phyloP scores from a whole-genome alignment of 2,888 invertebrate species.

The Orthosia gothica region DNA sequence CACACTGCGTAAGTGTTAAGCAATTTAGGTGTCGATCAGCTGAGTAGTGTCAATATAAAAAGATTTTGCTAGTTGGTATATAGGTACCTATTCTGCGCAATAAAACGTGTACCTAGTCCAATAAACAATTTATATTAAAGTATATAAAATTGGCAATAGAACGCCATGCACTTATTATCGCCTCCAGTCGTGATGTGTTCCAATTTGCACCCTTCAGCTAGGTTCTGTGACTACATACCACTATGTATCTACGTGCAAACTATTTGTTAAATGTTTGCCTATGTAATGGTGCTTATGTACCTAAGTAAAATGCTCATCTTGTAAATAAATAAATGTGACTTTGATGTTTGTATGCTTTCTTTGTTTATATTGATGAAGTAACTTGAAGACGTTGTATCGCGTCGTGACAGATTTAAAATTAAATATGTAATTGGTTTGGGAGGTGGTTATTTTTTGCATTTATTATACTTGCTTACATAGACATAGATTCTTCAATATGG shows the following conservation, averaged over 20 bases:
- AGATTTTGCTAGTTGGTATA: background rate
- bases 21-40: background rate
- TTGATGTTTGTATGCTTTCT: slow-evolving; percentile 35
- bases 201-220: slow-evolving; percentile 78
- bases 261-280: slow-evolving; percentile 49
- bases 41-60: background rate
- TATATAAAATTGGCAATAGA: slow-evolving; percentile 44
- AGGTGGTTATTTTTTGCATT: background rate
- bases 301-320: slow-evolving; percentile 10
- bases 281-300: slow-evolving; percentile 45
- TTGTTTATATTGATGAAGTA: background rate
- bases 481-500: background rate
- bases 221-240: slow-evolving; percentile 8
- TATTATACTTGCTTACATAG: too few relatives aligned
- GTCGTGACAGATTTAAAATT: too few relatives aligned
- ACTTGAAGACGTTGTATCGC: background rate
- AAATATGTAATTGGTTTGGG: background rate
- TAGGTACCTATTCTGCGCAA: background rate
- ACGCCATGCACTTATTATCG: slow-evolving; percentile 78
- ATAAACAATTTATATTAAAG: slow-evolving; percentile 20
- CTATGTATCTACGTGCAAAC: slow-evolving; percentile 39
- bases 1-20: background rate
- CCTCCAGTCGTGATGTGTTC: slow-evolving; percentile 82
- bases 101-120: background rate
- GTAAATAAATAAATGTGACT: slow-evolving; percentile 35